Evolutionary conservation across 2,888 invertebrate species (phyloP).

Genomic region (Coleophora flavipennella): DNA sequence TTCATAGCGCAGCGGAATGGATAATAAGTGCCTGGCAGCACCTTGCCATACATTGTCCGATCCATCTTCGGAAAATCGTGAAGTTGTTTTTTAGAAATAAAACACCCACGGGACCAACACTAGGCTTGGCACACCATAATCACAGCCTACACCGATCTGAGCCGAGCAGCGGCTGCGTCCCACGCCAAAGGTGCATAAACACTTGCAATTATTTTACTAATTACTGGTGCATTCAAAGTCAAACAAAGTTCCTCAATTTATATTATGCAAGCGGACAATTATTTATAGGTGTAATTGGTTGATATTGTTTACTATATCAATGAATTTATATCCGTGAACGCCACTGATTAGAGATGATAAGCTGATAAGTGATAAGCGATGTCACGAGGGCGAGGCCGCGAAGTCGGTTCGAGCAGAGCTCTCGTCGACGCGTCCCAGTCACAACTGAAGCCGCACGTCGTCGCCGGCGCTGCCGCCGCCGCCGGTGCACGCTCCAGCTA

Average conservation of each 20-base stretch:
- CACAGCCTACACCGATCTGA: conserved; percentile 50
- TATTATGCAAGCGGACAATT: too few relatives aligned
- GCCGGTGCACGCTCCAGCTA: conserved; percentile 52
- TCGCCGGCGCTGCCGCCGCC: conserved; percentile 32
- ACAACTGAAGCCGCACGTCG: conserved; percentile 52
- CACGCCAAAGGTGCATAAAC: conserved; percentile 41
- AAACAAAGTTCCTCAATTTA: background rate
- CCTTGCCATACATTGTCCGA: conserved; percentile 92
- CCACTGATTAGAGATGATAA: conserved; percentile 32
- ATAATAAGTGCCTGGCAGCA: conserved; percentile 86
- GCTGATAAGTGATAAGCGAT: conserved; percentile 56
- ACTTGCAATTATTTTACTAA: conserved; percentile 25
- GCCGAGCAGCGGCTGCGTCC: conserved; percentile 36
- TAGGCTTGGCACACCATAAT: conserved; percentile 61
- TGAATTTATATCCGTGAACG: conserved; percentile 28
- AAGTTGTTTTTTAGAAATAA: conserved; percentile 51
- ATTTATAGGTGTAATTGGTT: conserved; percentile 8
- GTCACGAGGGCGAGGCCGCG: conserved; percentile 53
- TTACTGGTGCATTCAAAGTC: conserved; percentile 13
- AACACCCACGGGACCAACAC: conserved; percentile 57
- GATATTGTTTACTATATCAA: conserved; percentile 33
- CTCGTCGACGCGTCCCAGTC: conserved; percentile 62
- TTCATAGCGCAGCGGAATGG: conserved; percentile 88
- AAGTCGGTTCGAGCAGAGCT: conserved; percentile 45
- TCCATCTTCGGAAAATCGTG: conserved; percentile 78